Evolutionary conservation across 64 coral and sea anemone genomes (phyloP).

Genomic region (Stichodactyla helianthus): DNA sequence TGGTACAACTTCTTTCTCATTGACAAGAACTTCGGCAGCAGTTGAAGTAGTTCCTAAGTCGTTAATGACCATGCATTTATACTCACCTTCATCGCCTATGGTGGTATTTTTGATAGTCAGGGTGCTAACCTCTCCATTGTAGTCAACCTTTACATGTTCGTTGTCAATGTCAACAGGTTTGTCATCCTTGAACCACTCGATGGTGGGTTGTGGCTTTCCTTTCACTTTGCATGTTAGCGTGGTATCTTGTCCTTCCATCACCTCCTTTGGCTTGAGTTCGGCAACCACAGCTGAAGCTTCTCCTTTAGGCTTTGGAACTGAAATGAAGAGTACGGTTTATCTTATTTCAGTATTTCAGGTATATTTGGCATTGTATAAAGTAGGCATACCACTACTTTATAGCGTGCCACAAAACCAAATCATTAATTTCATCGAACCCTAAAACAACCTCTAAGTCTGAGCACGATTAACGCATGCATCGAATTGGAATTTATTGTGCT

Average conservation of each 20-base stretch:
- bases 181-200: constrained; percentile 80
- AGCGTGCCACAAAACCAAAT: too few relatives aligned
- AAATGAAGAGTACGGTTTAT: neutral
- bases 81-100: constrained; percentile 75
- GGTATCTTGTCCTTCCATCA: constrained; percentile 46
- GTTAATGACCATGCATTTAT: constrained; percentile 70
- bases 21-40: constrained; percentile 55
- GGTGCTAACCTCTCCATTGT: constrained; percentile 48
- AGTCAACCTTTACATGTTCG: constrained; percentile 51
- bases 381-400: neutral
- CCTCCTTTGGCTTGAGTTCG: constrained; percentile 35
- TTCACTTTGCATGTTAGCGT: constrained; percentile 54
- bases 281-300: constrained; percentile 35
- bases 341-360: neutral
- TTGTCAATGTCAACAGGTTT: constrained; percentile 39
- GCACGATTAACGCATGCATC: too few relatives aligned
- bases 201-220: constrained; percentile 62
- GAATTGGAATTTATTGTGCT: too few relatives aligned
- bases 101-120: constrained; percentile 51
- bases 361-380: neutral
- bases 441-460: too few relatives aligned
- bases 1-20: constrained; percentile 39
- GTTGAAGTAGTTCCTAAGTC: constrained; percentile 47
- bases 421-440: too few relatives aligned
- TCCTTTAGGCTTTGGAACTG: constrained; percentile 49